Percentiles rank a stretch among this genome's conserved stretches.
Evolutionary conservation across 2,113 vertebrate species (phyloP).

Genomic region (Ptilonorhynchus violaceus): DNA sequence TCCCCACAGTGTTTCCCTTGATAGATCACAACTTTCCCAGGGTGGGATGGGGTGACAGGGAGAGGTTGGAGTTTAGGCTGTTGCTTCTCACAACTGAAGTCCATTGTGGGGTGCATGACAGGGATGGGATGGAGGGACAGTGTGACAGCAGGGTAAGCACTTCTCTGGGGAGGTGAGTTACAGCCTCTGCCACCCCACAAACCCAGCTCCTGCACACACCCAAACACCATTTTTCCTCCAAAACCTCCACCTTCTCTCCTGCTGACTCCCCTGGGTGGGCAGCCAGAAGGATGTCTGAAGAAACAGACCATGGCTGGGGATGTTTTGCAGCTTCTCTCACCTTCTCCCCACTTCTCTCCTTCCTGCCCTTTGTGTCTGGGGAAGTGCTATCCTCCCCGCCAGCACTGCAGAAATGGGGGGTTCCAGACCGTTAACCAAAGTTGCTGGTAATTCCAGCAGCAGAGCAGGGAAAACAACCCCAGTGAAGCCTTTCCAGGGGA

Average conservation of each 20-base stretch:
- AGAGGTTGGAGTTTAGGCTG: neutral
- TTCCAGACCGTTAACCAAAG: neutral
- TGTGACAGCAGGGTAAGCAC: neutral
- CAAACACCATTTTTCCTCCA: neutral
- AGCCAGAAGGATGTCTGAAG: neutral
- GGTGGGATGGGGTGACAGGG: neutral
- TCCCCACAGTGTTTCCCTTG: accelerated
- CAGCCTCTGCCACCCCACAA: neutral
- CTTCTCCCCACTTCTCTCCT: neutral
- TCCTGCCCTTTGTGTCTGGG: accelerated
- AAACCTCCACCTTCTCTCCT: neutral
- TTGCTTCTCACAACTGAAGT: neutral
- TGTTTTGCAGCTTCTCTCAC: neutral
- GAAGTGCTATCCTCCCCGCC: accelerated
- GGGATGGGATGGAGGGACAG: neutral
- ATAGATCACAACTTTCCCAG: neutral
- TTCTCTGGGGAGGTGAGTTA: neutral
- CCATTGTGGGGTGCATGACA: too few species aligned
- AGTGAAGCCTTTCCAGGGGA: neutral
- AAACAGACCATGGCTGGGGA: neutral
- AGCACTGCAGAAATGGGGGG: neutral
- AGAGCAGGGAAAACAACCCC: neutral
- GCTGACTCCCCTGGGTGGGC: accelerated
- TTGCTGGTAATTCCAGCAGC: neutral
- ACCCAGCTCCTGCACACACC: neutral